phyloP scores from a whole-genome alignment of 2,888 invertebrate species.

The Phymatocera aterrima region DNA sequence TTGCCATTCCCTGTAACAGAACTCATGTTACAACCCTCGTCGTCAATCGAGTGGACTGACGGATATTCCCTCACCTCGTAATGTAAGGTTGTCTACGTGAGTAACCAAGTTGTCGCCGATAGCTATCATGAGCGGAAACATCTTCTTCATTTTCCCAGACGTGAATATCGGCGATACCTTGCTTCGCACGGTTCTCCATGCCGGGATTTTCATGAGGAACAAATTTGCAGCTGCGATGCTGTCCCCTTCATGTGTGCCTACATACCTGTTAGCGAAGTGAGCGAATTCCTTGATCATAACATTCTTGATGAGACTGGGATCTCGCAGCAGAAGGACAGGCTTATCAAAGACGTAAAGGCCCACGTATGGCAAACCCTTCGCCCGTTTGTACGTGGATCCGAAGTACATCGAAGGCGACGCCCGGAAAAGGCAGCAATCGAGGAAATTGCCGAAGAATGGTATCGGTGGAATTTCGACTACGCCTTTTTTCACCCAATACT shows the following conservation, averaged over 20 bases:
- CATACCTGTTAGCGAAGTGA: conserved; percentile 74
- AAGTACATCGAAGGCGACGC: conserved; percentile 65
- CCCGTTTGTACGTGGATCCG: conserved; percentile 60
- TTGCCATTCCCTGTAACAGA: conserved; percentile 57
- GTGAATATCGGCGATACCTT: conserved; percentile 78
- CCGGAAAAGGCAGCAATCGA: not conserved
- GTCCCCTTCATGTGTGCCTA: conserved; percentile 72
- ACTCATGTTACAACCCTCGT: no score
- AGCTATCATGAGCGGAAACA: conserved; percentile 75
- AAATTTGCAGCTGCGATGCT: conserved; percentile 72
- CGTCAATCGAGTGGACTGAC: conserved; percentile 62
- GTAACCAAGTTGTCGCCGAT: conserved; percentile 68
- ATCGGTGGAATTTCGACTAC: conserved; percentile 65
- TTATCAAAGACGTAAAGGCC: conserved; percentile 76
- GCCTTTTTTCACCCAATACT: conserved; percentile 70
- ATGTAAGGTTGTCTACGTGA: conserved; percentile 54
- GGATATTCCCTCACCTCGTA: conserved; percentile 45
- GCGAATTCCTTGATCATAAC: conserved; percentile 76
- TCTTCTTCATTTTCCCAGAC: conserved; percentile 77
- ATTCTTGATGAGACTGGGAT: conserved; percentile 75
- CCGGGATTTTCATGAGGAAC: conserved; percentile 74
- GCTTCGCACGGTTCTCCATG: conserved; percentile 76
- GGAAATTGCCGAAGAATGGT: conserved; percentile 14
- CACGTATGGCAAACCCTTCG: conserved; percentile 65
- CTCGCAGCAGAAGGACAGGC: conserved; percentile 74